phyloP scores from a whole-genome alignment of 2,888 invertebrate genomes.

The Enchytraeus crypticus region DNA sequence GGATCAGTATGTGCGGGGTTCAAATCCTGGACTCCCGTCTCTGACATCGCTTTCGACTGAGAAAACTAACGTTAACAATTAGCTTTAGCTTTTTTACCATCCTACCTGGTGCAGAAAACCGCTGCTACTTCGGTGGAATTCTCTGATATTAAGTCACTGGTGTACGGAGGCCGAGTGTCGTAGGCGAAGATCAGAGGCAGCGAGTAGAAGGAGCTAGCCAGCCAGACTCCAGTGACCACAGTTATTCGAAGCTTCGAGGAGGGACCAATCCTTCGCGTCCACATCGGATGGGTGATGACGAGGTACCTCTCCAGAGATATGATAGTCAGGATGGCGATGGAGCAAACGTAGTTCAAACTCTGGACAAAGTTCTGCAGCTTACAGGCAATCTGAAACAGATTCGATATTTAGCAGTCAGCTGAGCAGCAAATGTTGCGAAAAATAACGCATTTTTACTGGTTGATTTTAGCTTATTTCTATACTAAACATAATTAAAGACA shows the following conservation, averaged over 20 bases:
- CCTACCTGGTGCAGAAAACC: neutral
- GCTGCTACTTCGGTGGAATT: neutral
- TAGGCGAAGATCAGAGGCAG: neutral
- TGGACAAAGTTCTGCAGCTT: constrained; percentile 84
- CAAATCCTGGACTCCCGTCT: too few relatives aligned
- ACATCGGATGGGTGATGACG: constrained; percentile 62
- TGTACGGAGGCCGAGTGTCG: constrained; percentile 1
- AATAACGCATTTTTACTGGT: too few relatives aligned
- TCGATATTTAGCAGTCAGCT: too few relatives aligned
- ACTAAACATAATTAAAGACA: too few relatives aligned
- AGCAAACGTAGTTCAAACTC: constrained; percentile 78
- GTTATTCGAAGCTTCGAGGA: constrained; percentile 64
- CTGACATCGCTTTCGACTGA: too few relatives aligned
- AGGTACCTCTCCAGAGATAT: constrained; percentile 41
- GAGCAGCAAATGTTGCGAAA: too few relatives aligned
- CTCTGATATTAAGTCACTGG: neutral
- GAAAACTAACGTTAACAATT: too few relatives aligned
- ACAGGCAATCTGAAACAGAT: constrained; percentile 59
- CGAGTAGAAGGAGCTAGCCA: constrained; percentile 69
- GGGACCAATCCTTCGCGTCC: constrained; percentile 73
- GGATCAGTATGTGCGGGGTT: too few relatives aligned
- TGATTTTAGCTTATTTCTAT: too few relatives aligned
- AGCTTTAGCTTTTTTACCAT: too few relatives aligned
- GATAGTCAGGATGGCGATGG: constrained; percentile 77
- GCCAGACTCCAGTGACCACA: constrained; percentile 67